Evolutionary conservation across 2,888 invertebrate genomes (phyloP).

Genomic region (Chrysolina oricalcia): DNA sequence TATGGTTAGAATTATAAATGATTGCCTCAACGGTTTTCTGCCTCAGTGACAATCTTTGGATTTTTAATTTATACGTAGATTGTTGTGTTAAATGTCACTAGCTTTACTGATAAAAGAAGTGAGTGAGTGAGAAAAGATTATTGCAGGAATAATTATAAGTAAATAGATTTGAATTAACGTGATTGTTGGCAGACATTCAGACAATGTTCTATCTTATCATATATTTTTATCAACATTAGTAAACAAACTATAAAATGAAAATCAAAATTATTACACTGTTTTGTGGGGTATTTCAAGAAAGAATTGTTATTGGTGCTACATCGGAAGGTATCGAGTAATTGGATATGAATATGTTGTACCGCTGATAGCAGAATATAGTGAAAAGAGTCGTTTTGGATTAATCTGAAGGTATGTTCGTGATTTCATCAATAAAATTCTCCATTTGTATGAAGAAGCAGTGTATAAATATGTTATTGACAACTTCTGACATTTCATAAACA

Average conservation of each 20-base stretch:
- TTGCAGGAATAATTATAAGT: not conserved
- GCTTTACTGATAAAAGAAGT: not conserved
- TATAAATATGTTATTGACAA: not conserved
- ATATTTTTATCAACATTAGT: conserved; percentile 4
- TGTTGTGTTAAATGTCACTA: not conserved
- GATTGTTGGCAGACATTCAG: not conserved
- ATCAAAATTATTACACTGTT: not conserved
- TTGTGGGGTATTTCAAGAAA: not conserved
- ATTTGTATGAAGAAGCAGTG: no score
- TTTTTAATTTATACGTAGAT: not conserved
- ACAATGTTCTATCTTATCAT: conserved; percentile 5
- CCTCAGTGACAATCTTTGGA: not conserved
- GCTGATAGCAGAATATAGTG: not conserved
- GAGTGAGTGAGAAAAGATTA: not conserved
- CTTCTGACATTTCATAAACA: no score
- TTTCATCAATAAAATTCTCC: not conserved
- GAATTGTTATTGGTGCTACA: not conserved
- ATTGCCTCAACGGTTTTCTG: not conserved
- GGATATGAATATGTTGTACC: not conserved
- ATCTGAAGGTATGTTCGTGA: not conserved
- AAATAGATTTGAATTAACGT: not conserved
- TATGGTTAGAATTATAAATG: no score
- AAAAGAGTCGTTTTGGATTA: not conserved
- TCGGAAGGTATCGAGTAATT: not conserved
- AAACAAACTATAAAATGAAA: not conserved